Base-by-base conservation (phyloP, 2,888 invertebrate species). In the Leucophenga montana region DNA sequence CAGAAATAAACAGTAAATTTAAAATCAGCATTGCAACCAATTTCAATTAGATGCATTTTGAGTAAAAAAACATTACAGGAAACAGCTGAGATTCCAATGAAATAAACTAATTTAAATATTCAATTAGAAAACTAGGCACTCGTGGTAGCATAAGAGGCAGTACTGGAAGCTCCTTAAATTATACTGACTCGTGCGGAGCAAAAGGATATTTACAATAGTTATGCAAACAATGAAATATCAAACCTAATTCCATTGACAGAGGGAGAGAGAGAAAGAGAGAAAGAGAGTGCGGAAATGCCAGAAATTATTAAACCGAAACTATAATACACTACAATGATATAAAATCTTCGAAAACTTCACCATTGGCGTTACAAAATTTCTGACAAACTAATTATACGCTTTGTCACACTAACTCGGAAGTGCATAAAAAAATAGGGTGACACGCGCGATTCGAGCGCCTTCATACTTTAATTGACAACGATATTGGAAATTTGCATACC, bases 401-500 rank as follows among this genome's bases (percentile, higher is more conserved):
- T 39, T 39, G 11, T 39, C 8, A 11, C 39, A 39, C 39, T 39
- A 5, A 8, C 11, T 5, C 4, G 5, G 11, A 1, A 39, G 39
- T 1, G 39, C 39, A 57, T 68, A 72, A 73, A 74, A 73, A 73
- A 67, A 71, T 66, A 74, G 75, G 75, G 76, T 75, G 75, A 71
- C 71, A 69, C 74, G 73, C 70, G 74, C 71, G 31, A 62, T 16
- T 44, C 20, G 18, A 56, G 54, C 66, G 69, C 70, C 66, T 39
- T 39, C 5, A 39, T 5, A 3, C 39, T 5, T 68, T 75, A 76
- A 75, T 75, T 75, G 74, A 73, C 71, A 73, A 75, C 71, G 74
- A 75, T 75, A 71, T 67, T 66, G 50, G 31, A 72, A 78, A 77
- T 78, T 78, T 78, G 76, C 78, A 78, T 78, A 76, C 72, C 67